Percentiles rank a stretch among this genome's conserved stretches.
Conservation (phyloP, 1,140 invertebrate genomes). For the Drosophila ambigua region DNA sequence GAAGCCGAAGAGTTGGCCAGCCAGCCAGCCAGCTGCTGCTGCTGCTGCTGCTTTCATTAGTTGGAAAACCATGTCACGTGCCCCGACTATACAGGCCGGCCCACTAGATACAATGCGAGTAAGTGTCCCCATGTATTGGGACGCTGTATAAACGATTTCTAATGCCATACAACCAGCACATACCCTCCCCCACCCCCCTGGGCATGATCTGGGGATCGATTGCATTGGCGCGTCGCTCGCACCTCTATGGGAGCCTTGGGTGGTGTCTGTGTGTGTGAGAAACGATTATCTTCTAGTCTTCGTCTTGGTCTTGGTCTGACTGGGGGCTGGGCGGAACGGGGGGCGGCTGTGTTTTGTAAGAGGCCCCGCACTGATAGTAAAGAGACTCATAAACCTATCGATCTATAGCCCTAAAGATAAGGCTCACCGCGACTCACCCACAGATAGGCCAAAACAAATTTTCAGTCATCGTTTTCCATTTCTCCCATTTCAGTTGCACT, state of each 20-base stretch:
- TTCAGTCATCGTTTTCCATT: background rate
- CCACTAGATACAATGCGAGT: constrained; percentile 13
- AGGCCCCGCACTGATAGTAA: constrained; percentile 56
- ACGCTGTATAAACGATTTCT: constrained; percentile 27
- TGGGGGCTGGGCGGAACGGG: background rate
- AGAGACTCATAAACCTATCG: constrained; percentile 66
- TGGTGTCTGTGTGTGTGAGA: background rate
- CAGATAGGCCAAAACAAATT: constrained; percentile 11
- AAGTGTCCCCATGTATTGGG: background rate
- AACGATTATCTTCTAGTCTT: constrained; percentile 51
- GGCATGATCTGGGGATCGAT: constrained; percentile 21
- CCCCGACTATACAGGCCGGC: constrained; percentile 46
- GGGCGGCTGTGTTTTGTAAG: constrained; percentile 54
- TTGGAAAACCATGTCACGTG: constrained; percentile 53
- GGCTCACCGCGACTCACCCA: constrained; percentile 4
- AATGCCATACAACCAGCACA: background rate
- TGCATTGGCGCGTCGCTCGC: constrained; percentile 2
- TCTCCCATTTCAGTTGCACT: no score
- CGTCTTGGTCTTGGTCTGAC: no score
- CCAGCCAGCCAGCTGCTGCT: no score
- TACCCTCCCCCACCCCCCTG: no score
- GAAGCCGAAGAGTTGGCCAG: no score
- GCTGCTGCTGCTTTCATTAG: no score
- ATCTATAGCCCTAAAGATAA: constrained; percentile 69
- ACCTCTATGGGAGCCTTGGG: constrained; percentile 18